phyloP scores from a whole-genome alignment of 2,797 vertebrate species.

The Danio albolineatus region DNA sequence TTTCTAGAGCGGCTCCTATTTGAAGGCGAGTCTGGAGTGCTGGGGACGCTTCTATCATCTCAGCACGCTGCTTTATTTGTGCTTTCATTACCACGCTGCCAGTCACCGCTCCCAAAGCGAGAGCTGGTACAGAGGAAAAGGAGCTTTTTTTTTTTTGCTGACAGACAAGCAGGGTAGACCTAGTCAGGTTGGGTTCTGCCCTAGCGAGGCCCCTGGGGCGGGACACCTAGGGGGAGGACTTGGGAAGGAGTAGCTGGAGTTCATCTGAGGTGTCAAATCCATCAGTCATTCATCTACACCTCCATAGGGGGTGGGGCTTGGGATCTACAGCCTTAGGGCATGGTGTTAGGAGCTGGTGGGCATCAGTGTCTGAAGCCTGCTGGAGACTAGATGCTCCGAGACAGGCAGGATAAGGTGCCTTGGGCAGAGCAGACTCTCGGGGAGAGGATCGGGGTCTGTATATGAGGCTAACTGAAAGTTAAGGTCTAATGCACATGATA shows the following conservation, averaged over 20 bases:
- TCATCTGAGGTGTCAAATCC: slow-evolving; percentile 39
- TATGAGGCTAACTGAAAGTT: neutral
- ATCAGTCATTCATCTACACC: slow-evolving; percentile 52
- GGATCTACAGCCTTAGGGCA: slow-evolving; percentile 41
- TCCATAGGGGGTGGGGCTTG: slow-evolving; percentile 39
- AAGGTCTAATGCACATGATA: neutral
- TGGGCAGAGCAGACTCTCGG: slow-evolving; percentile 6
- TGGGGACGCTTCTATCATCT: slow-evolving; percentile 81
- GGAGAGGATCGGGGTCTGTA: slow-evolving; percentile 1
- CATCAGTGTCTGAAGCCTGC: slow-evolving; percentile 17
- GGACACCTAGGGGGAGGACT: slow-evolving; percentile 26
- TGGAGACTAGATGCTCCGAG: neutral
- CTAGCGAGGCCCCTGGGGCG: slow-evolving; percentile 30
- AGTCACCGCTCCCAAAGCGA: slow-evolving; percentile 66
- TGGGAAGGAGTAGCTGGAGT: slow-evolving; percentile 24
- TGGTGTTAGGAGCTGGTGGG: slow-evolving; percentile 15
- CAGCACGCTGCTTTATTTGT: slow-evolving; percentile 75
- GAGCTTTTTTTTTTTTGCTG: slow-evolving; percentile 51
- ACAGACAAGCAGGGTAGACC: slow-evolving; percentile 45
- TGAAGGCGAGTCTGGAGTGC: slow-evolving; percentile 78
- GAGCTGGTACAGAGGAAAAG: slow-evolving; percentile 27
- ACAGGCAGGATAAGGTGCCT: slow-evolving; percentile 14
- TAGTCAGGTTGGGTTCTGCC: slow-evolving; percentile 33
- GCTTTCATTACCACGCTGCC: slow-evolving; percentile 75
- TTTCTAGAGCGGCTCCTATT: slow-evolving; percentile 68